These are phyloP conservation scores for Fragum whitleyi DNA, from an alignment of 2,888 invertebrate genomes.

Conservation along the genomic window DNA sequence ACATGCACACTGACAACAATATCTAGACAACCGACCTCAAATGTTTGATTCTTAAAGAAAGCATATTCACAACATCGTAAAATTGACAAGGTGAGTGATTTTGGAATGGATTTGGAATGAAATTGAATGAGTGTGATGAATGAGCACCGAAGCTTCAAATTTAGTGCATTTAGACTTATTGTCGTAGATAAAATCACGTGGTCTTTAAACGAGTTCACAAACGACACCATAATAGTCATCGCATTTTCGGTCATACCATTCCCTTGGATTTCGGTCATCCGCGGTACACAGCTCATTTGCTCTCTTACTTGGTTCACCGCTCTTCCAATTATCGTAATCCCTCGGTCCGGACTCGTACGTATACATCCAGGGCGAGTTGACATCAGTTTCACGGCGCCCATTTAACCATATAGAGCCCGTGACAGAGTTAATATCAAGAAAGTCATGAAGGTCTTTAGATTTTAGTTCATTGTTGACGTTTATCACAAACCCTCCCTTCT, in stretches of 20 bases:
- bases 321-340: not conserved
- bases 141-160: no score
- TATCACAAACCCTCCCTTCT: not conserved
- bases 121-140: no score
- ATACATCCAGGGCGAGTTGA: slow-evolving; percentile 11
- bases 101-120: no score
- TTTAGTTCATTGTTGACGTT: not conserved
- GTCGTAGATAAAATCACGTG: no score
- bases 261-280: not conserved
- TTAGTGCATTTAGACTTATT: no score
- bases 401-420: not conserved
- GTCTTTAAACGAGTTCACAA: slow-evolving; percentile 1
- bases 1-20: no score
- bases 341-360: not conserved
- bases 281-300: not conserved
- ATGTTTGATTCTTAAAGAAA: no score
- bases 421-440: not conserved
- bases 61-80: no score
- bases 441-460: not conserved
- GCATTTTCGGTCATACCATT: slow-evolving; percentile 6
- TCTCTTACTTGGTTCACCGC: slow-evolving; percentile 2
- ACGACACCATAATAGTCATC: not conserved
- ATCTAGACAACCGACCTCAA: no score
- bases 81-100: no score
- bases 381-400: not conserved